phyloP scores from a whole-genome alignment of 2,797 vertebrate species.

The Hirundo rustica region DNA sequence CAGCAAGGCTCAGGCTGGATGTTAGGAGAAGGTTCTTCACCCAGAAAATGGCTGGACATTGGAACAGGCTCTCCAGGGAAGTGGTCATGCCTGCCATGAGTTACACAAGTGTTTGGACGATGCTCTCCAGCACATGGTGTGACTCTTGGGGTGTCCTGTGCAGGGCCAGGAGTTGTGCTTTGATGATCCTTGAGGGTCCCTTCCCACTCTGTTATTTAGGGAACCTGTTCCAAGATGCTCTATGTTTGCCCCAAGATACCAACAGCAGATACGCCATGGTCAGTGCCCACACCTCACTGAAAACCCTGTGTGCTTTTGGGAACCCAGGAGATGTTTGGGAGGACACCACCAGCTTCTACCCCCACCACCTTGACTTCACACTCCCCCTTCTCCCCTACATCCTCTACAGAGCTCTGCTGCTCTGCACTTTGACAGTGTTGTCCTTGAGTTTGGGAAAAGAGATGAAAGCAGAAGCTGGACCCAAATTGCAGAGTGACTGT shows the following conservation, averaged over 20 bases:
- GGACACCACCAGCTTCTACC: neutral
- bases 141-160: neutral
- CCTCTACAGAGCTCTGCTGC: neutral
- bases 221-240: neutral
- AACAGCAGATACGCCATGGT: fast-evolving
- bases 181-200: too few species aligned
- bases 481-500: neutral
- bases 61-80: neutral
- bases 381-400: neutral
- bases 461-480: neutral
- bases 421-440: neutral
- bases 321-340: neutral
- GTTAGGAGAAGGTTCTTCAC: neutral
- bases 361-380: neutral
- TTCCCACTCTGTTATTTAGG: neutral
- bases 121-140: neutral
- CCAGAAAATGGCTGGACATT: neutral
- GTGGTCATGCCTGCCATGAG: neutral
- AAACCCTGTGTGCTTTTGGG: neutral
- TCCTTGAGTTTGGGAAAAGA: neutral
- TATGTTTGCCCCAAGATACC: neutral
- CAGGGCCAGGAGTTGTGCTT: neutral
- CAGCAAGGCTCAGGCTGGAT: too few species aligned
- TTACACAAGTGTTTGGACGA: neutral
- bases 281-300: neutral